Evolutionary conservation across 2,797 vertebrate genomes (phyloP).

Genomic region (Epinephelus awoara): DNA sequence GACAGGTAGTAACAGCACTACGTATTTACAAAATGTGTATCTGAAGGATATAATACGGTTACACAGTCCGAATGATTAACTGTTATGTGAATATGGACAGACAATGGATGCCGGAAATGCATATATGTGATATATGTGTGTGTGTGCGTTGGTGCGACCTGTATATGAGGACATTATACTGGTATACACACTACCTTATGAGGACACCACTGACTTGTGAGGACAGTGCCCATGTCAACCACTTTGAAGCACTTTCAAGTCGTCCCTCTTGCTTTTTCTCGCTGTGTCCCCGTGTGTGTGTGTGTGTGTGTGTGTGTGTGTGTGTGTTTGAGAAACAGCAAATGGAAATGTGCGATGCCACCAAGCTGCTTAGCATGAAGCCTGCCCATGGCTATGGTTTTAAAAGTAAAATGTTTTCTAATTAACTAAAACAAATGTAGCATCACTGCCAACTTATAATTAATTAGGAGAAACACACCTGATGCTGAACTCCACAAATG

Average conservation of each 20-base stretch:
- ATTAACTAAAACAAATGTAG: neutral
- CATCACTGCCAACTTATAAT: neutral
- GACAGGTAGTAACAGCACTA: neutral
- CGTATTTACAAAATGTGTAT: neutral
- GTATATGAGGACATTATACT: too few species aligned
- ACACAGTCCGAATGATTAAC: too few species aligned
- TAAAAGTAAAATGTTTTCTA: neutral
- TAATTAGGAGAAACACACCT: neutral
- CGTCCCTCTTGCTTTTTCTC: too few species aligned
- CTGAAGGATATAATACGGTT: neutral
- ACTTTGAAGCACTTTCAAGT: too few species aligned
- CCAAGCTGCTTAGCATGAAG: neutral
- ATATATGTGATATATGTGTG: too few species aligned
- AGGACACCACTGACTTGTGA: too few species aligned
- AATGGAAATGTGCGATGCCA: conserved; percentile 11
- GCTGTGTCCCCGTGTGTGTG: neutral
- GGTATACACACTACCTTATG: too few species aligned
- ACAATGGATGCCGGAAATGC: neutral
- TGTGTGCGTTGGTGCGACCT: neutral
- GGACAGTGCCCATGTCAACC: too few species aligned
- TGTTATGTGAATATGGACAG: neutral
- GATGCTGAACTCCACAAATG: conserved; percentile 3
- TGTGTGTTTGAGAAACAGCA: neutral
- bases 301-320: neutral
- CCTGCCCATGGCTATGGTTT: neutral